phyloP scores from a whole-genome alignment of 2,113 vertebrate species.

The Capreolus pygargus region DNA sequence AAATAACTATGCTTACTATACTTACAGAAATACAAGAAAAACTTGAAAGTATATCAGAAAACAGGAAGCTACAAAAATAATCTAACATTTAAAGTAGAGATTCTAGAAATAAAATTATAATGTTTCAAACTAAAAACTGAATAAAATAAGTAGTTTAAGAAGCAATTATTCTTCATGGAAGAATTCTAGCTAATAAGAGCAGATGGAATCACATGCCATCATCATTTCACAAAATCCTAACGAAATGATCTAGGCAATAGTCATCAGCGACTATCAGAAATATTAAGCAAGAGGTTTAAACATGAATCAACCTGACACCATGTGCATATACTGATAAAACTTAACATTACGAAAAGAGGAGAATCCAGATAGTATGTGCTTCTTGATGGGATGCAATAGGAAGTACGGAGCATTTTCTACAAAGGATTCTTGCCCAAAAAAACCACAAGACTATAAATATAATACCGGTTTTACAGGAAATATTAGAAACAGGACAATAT shows the following conservation, averaged over 20 bases:
- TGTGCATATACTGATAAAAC: background rate
- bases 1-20: background rate
- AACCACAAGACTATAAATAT: background rate
- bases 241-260: background rate
- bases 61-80: background rate
- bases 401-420: background rate
- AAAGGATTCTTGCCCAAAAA: background rate
- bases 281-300: background rate
- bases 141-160: constrained; percentile 4
- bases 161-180: background rate
- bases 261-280: background rate
- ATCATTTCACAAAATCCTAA: background rate
- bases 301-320: background rate
- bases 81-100: background rate
- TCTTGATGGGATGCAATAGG: background rate
- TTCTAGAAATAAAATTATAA: background rate
- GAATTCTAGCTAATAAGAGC: background rate
- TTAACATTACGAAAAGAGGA: background rate
- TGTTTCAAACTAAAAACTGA: background rate
- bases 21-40: background rate
- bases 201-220: background rate
- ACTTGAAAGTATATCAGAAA: background rate
- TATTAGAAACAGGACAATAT: background rate
- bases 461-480: background rate
- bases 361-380: background rate